Evolutionary conservation across 2,113 vertebrate species (phyloP).

Genomic region (Ceyx cyanopectus): DNA sequence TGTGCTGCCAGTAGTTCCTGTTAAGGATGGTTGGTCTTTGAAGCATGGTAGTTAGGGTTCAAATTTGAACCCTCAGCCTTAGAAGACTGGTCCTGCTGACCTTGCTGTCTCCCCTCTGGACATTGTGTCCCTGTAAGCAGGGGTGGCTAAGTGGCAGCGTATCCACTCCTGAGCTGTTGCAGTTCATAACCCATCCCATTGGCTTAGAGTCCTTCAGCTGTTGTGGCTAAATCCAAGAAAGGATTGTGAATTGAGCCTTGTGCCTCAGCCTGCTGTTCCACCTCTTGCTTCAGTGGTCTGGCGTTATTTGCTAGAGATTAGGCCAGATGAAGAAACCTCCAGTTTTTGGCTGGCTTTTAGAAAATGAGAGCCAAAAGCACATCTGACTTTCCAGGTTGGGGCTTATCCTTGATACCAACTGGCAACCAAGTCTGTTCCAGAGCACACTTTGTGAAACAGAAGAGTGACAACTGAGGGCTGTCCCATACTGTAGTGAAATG

Average conservation of each 20-base stretch:
- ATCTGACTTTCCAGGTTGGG: not conserved
- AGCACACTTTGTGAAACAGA: not conserved
- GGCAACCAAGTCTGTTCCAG: not conserved
- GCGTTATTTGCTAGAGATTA: not conserved
- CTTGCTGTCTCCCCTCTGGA: not conserved
- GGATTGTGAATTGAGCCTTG: not conserved
- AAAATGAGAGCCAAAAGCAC: not conserved
- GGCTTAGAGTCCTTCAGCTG: not conserved
- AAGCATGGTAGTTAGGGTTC: not conserved
- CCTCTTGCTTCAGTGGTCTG: not conserved
- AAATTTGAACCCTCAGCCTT: not conserved
- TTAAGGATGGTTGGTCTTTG: not conserved
- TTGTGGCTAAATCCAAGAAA: not conserved
- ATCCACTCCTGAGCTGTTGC: not conserved
- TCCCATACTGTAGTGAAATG: not conserved
- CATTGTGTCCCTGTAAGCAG: not conserved
- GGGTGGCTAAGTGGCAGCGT: rapidly evolving
- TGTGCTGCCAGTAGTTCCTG: not conserved
- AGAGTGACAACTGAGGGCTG: not conserved
- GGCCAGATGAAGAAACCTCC: not conserved
- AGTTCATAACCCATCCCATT: not conserved
- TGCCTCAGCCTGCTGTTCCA: not conserved
- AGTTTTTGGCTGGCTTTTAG: not conserved
- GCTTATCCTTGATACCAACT: not conserved
- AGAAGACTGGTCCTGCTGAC: not conserved